These are phyloP conservation scores for Lasioglossum calceatum DNA, from an alignment of 2,888 invertebrate genomes.

Conservation along the genomic window DNA sequence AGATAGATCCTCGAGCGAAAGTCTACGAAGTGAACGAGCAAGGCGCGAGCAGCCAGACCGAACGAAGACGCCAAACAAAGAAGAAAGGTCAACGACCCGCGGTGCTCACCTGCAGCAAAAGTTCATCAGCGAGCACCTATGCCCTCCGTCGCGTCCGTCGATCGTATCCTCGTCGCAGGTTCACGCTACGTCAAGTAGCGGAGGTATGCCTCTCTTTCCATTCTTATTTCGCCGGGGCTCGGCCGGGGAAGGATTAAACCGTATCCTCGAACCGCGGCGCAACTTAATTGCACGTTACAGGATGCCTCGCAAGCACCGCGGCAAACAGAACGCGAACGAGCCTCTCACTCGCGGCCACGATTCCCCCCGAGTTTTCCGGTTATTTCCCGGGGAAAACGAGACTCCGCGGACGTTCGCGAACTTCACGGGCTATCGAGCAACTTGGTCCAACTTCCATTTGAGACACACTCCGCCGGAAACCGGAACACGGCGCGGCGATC, in stretches of 20 bases:
- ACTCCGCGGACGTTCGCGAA: not conserved
- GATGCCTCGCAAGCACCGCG: not conserved
- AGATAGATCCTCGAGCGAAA: not conserved
- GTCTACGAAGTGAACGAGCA: not conserved
- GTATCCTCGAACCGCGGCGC: not conserved
- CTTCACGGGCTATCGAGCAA: not conserved
- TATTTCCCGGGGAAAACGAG: not conserved
- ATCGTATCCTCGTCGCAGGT: not conserved
- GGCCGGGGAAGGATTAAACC: not conserved
- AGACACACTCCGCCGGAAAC: not conserved
- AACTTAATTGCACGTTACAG: not conserved
- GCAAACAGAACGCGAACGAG: slow-evolving; percentile 15
- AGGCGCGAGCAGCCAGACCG: not conserved
- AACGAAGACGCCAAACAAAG: not conserved
- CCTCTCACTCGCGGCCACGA: slow-evolving; percentile 19
- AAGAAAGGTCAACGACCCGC: not conserved
- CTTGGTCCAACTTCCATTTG: not conserved
- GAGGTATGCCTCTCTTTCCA: not conserved
- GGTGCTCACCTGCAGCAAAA: not conserved
- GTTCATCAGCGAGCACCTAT: not conserved
- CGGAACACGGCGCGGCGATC: not conserved
- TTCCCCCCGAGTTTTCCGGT: not conserved
- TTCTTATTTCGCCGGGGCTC: not conserved
- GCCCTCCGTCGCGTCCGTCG: not conserved
- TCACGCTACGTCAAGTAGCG: not conserved